Evolutionary conservation across 2,797 vertebrate genomes (phyloP).

Genomic region (Arremon brunneinucha): DNA sequence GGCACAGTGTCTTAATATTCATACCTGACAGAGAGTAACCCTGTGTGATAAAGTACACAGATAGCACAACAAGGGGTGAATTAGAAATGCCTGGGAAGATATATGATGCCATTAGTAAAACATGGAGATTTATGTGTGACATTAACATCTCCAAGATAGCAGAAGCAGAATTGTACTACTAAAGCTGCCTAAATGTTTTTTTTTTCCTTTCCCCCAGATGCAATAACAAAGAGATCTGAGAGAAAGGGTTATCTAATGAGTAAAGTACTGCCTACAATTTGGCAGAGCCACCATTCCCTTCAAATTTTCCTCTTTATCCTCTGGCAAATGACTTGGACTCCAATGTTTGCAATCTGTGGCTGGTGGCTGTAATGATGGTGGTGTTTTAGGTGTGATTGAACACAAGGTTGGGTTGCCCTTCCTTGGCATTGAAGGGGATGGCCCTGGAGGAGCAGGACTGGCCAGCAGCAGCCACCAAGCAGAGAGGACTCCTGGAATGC

Average conservation of each 20-base stretch:
- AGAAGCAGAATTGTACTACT: background rate
- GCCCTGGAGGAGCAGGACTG: background rate
- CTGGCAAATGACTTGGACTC: background rate
- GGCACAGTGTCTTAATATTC: background rate
- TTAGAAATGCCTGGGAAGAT: constrained; percentile 21
- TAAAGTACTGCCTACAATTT: background rate
- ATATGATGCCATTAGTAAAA: constrained; percentile 31
- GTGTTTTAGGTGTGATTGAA: background rate
- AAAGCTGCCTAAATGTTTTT: background rate
- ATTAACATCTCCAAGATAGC: background rate
- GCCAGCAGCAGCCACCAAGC: background rate
- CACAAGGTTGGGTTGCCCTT: background rate
- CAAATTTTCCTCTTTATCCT: background rate
- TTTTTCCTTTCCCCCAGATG: background rate
- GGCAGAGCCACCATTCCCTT: background rate
- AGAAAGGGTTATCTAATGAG: background rate
- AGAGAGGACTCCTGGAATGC: background rate
- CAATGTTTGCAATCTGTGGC: background rate
- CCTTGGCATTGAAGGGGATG: background rate
- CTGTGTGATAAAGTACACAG: constrained; percentile 1
- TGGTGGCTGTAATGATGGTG: background rate
- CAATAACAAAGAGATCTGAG: background rate
- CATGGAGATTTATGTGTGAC: constrained; percentile 22
- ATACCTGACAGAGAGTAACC: constrained; percentile 7
- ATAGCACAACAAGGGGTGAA: background rate